Evolutionary conservation across 2,888 invertebrate species (phyloP).

Genomic region (Diplolepis rosae): DNA sequence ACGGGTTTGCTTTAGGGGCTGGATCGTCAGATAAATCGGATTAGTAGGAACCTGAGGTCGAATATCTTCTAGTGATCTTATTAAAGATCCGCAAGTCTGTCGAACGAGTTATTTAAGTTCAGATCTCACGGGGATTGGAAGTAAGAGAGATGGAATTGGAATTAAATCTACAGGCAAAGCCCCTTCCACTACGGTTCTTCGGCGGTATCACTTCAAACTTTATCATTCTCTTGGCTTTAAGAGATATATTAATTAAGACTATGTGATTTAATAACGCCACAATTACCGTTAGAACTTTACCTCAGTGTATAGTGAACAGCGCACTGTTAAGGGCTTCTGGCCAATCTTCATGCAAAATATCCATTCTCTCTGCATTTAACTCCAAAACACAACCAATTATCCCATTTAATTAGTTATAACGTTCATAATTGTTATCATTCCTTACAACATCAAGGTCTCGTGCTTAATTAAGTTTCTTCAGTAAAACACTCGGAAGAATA

Average conservation of each 20-base stretch:
- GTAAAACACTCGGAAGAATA: too few species aligned
- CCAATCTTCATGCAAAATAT: neutral
- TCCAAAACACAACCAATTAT: neutral
- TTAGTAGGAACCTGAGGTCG: conserved; percentile 55
- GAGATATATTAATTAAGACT: conserved; percentile 56
- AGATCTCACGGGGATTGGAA: conserved; percentile 46
- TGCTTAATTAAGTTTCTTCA: too few species aligned
- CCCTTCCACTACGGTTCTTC: conserved; percentile 26
- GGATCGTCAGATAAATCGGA: conserved; percentile 51
- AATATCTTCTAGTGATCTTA: conserved; percentile 64
- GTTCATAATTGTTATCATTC: neutral
- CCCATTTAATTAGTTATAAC: neutral
- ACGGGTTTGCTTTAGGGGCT: conserved; percentile 47
- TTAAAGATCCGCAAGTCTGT: conserved; percentile 61
- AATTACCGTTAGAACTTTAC: conserved; percentile 43
- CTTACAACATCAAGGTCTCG: neutral
- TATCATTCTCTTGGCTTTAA: conserved; percentile 44
- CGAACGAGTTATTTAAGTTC: conserved; percentile 65
- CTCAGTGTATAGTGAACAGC: neutral
- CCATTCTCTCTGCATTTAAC: neutral
- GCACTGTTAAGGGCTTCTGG: neutral
- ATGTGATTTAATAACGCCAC: conserved; percentile 54
- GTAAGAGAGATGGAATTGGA: conserved; percentile 47
- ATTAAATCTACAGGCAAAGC: conserved; percentile 42
- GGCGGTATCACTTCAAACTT: conserved; percentile 35